A percentile compares a stretch with the other conserved stretches of the same genome.
Conservation (phyloP, 2,113 vertebrate genomes). For the Pangasianodon hypophthalmus region DNA sequence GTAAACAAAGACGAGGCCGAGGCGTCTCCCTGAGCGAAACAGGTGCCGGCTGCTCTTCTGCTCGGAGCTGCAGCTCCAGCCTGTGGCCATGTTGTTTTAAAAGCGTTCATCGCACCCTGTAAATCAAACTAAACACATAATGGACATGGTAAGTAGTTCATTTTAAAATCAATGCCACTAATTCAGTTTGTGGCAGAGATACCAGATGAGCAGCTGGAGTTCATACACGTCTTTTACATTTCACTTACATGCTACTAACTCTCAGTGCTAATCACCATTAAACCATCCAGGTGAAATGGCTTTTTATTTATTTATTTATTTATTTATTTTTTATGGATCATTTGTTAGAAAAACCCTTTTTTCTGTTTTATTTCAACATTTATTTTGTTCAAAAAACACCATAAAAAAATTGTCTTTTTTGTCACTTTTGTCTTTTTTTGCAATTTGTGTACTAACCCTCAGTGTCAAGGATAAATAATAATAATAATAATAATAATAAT, state of each 20-base stretch:
- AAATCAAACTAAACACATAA: constrained; percentile 34
- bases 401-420: no score
- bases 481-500: no score
- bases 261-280: background rate
- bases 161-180: constrained; percentile 23
- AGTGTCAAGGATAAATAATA: no score
- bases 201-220: background rate
- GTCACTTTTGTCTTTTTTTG: background rate
- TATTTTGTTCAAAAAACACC: background rate
- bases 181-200: constrained; percentile 27
- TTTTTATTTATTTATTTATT: no score
- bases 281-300: background rate
- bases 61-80: background rate
- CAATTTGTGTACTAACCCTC: background rate
- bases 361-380: background rate
- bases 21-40: background rate
- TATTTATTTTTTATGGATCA: background rate
- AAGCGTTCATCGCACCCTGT: constrained; percentile 2
- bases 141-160: constrained; percentile 23
- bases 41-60: constrained; percentile 13
- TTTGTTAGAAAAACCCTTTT: background rate
- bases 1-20: constrained; percentile 28
- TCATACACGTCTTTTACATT: background rate
- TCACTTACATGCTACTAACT: background rate
- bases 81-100: constrained; percentile 25